Evolutionary conservation across 2,797 vertebrate species (phyloP), one percentile per base, ranked within the genome.

Genomic region (Tiaroga cobitis): DNA sequence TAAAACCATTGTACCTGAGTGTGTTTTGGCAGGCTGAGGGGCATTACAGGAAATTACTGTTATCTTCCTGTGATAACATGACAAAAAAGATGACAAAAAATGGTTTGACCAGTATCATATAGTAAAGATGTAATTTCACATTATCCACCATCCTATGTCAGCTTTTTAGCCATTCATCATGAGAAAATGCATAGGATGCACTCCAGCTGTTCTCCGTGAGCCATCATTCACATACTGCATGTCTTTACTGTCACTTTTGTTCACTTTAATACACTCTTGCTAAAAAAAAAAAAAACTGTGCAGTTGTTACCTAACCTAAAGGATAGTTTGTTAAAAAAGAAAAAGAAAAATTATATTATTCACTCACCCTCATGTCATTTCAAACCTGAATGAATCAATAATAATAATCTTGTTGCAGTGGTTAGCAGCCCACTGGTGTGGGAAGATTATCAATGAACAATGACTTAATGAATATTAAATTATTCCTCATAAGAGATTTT

Each of bases 11-110:
- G 46, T 69, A 72, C 84, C 87, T 77, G 70, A 77, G 51, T 68
- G 69, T 37, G 77, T 70, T 86, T 56, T 81, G 84, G 85, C 82
- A 79, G 87, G 7, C 63, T 41, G 59, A 68, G 75, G 4, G 37
- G 49, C 34, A 68, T 79, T 59, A 70, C 65, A 79, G 75, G 80
- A 85, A 87, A 88, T 86, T 65, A 72, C 74, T 79, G 32, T 67
- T 73, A 83, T 81, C 79, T 81, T 79, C 70, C 81, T 8, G 29
- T 67, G 19, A 85, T 37, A 63, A 3, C 37, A 26, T 49, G 4
- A 16, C 46, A 49, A 8, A 24, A 32, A 18, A 41, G 3, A 41
- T 29, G 37, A 41, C 9, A 87, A 81, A 43, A 87, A 78, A 73
- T 79, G 51, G 67, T 87, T 87, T 5, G 9, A 59, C 73, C 2